phyloP scores from a whole-genome alignment of 2,888 invertebrate species.

The Diarsia mendica region DNA sequence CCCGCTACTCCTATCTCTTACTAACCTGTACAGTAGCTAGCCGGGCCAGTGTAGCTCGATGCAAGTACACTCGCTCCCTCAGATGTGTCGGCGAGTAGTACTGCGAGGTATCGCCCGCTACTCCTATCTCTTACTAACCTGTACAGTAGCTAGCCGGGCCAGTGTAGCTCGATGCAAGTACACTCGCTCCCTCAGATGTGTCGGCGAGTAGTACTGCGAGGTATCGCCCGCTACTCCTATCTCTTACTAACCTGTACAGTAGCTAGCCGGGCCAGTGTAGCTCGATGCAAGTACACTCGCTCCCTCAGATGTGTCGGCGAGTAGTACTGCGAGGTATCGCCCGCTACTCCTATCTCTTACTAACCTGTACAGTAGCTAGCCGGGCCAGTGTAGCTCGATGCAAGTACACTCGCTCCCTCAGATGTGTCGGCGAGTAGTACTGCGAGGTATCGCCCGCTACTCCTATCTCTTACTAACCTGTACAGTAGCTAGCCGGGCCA shows the following conservation, averaged over 20 bases:
- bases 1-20: slow-evolving; percentile 82
- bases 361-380: slow-evolving; percentile 95
- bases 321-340: slow-evolving; percentile 93
- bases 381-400: slow-evolving; percentile 96
- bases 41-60: slow-evolving; percentile 95
- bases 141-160: slow-evolving; percentile 96
- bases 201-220: slow-evolving; percentile 95
- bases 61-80: slow-evolving; percentile 98
- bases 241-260: slow-evolving; percentile 93
- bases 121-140: slow-evolving; percentile 83
- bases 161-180: slow-evolving; percentile 97
- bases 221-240: slow-evolving; percentile 86
- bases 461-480: slow-evolving; percentile 88
- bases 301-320: slow-evolving; percentile 97
- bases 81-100: slow-evolving; percentile 97
- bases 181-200: slow-evolving; percentile 97
- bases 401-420: slow-evolving; percentile 98
- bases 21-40: slow-evolving; percentile 95
- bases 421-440: slow-evolving; percentile 96
- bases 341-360: slow-evolving; percentile 75
- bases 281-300: slow-evolving; percentile 97
- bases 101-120: slow-evolving; percentile 90
- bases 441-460: slow-evolving; percentile 90
- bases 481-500: slow-evolving; percentile 96
- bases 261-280: slow-evolving; percentile 95